Conservation (phyloP, 64 coral and sea anemone genomes). For the Stichodactyla helianthus region DNA sequence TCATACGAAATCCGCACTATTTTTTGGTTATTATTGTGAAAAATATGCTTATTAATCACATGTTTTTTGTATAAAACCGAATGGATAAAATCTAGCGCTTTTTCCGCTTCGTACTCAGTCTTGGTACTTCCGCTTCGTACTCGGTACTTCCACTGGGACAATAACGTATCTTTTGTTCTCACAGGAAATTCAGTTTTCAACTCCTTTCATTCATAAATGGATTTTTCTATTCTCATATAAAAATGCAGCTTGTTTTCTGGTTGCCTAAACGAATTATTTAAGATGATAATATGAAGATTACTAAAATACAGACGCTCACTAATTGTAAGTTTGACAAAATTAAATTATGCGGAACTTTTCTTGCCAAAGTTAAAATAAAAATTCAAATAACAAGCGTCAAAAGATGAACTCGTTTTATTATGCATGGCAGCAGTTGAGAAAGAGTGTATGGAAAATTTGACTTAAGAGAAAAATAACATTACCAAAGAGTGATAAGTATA, state of each 20-base stretch:
- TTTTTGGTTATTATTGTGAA: too few relatives aligned
- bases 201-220: background rate
- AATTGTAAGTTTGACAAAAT: background rate
- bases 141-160: background rate
- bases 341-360: background rate
- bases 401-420: too few relatives aligned
- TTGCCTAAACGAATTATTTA: background rate
- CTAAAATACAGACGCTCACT: background rate
- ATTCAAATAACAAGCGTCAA: background rate
- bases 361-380: background rate
- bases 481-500: background rate
- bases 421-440: too few relatives aligned
- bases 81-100: too few relatives aligned
- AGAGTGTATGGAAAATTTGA: background rate
- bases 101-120: too few relatives aligned
- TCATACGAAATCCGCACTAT: too few relatives aligned
- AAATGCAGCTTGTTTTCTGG: background rate
- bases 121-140: background rate
- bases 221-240: background rate
- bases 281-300: background rate
- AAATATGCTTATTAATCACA: too few relatives aligned
- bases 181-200: background rate
- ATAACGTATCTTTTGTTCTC: background rate
- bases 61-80: too few relatives aligned
- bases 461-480: background rate